These are phyloP conservation scores for Aurelia sp. DNA, from an alignment of 30 jellyfish, hydroid and myxozoan species.

Conservation along the genomic window DNA sequence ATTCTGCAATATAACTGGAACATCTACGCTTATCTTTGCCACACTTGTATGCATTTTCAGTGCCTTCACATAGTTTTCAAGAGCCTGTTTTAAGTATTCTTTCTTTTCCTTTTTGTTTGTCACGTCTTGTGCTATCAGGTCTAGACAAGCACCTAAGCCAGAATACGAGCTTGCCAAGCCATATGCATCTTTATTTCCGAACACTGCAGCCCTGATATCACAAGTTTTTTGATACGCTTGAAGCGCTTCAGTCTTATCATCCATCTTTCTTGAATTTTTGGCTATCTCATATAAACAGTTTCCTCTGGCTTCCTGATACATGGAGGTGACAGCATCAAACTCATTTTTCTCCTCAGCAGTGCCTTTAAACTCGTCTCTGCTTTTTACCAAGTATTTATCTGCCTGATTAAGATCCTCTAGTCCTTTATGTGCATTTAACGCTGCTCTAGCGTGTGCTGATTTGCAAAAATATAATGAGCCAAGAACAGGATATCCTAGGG, in stretches of 20 bases:
- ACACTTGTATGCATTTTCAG: conserved; percentile 3
- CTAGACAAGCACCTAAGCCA: conserved; percentile 31
- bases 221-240: conserved; percentile 3
- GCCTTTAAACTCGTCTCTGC: neutral
- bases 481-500: neutral
- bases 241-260: conserved; percentile 18
- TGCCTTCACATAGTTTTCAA: conserved; percentile 11
- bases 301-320: conserved; percentile 34
- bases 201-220: neutral
- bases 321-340: neutral
- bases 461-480: conserved; percentile 25
- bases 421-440: conserved; percentile 8
- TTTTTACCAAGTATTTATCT: neutral
- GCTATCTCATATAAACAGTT: neutral
- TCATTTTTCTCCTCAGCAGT: neutral
- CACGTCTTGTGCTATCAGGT: conserved; percentile 3
- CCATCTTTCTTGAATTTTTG: conserved; percentile 9
- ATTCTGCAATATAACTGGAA: conserved; percentile 23
- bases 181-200: neutral
- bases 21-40: neutral
- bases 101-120: neutral
- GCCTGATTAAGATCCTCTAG: conserved; percentile 13
- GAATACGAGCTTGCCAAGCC: conserved; percentile 15
- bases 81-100: conserved; percentile 13
- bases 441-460: conserved; percentile 19